Percentiles rank a stretch among this genome's conserved stretches.
Evolutionary conservation across 2,888 invertebrate species (phyloP).

Genomic region (Limnephilus lunatus): DNA sequence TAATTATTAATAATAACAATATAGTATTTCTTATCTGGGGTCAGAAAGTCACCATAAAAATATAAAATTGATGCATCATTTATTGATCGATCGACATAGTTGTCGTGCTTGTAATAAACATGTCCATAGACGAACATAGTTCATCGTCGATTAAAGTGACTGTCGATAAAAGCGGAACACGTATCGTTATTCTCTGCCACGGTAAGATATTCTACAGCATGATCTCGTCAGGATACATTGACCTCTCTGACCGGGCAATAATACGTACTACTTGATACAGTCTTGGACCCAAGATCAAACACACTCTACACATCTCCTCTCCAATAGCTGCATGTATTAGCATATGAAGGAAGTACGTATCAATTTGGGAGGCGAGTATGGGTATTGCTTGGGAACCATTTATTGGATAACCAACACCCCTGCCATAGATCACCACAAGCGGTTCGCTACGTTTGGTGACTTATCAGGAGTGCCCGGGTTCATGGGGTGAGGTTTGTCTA

Average conservation of each 20-base stretch:
- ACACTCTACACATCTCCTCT: neutral
- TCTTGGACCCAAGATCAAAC: neutral
- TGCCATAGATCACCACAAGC: no score
- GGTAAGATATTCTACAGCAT: constrained; percentile 26
- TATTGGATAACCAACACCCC: no score
- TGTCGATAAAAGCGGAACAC: neutral
- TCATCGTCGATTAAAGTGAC: neutral
- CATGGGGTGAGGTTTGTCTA: no score
- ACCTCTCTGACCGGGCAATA: constrained; percentile 26
- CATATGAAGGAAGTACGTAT: neutral
- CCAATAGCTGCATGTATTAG: neutral
- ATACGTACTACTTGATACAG: neutral
- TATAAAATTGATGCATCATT: neutral
- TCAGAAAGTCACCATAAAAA: neutral
- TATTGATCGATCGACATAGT: neutral
- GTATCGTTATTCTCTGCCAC: constrained; percentile 24
- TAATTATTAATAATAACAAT: neutral
- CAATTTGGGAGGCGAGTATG: no score
- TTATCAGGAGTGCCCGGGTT: no score
- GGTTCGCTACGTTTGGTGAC: no score
- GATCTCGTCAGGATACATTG: constrained; percentile 28
- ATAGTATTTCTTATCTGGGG: neutral
- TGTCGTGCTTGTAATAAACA: neutral
- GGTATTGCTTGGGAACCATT: no score
- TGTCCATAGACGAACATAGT: neutral